phyloP scores from a whole-genome alignment of 2,797 vertebrate species.

The Buceros bicornis region DNA sequence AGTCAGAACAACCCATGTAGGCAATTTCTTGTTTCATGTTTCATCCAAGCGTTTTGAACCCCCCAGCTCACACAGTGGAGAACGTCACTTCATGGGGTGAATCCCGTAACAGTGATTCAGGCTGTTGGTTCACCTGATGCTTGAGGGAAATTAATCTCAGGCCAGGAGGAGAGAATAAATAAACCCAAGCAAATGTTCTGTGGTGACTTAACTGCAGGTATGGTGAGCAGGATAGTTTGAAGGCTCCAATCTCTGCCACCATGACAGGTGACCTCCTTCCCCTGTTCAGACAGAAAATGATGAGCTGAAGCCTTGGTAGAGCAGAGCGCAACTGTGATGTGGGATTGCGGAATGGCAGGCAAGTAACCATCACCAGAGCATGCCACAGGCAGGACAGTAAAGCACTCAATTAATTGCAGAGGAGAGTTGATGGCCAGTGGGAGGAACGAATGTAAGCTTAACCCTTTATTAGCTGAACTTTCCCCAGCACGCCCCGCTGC shows the following conservation, averaged over 20 bases:
- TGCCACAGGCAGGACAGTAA: background rate
- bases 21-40: background rate
- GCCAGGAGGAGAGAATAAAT: background rate
- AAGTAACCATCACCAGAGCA: background rate
- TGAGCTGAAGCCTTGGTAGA: background rate
- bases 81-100: background rate
- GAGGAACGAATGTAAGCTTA: constrained; percentile 1
- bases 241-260: background rate
- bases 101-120: background rate
- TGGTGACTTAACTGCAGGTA: background rate
- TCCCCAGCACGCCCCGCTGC: background rate
- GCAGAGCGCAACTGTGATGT: background rate
- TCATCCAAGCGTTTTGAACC: background rate
- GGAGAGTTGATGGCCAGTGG: background rate
- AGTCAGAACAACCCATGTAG: background rate
- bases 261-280: background rate
- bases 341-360: background rate
- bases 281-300: background rate
- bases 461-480: background rate
- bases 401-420: background rate
- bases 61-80: accelerated
- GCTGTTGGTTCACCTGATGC: background rate
- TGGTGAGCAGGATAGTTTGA: background rate
- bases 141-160: background rate
- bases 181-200: background rate